phyloP scores from a whole-genome alignment of 2,888 invertebrate species.

The Oxystoma pomonae region DNA sequence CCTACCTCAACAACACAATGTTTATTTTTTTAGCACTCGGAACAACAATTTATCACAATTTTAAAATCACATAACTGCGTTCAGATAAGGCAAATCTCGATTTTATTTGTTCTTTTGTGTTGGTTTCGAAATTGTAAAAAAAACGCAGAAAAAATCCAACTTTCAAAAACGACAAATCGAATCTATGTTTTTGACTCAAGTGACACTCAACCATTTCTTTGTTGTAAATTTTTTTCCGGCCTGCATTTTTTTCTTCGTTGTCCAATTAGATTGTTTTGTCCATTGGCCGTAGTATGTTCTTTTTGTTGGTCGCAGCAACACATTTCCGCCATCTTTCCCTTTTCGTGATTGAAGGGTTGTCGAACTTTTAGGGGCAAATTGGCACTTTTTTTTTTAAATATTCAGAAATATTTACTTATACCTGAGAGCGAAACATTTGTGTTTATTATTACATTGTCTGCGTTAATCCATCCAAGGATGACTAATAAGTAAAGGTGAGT shows the following conservation, averaged over 20 bases:
- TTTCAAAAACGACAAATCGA: neutral
- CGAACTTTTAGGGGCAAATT: neutral
- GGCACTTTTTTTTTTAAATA: neutral
- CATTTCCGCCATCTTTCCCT: neutral
- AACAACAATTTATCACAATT: neutral
- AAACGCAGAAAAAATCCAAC: neutral
- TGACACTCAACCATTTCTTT: too few species aligned
- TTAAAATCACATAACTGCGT: neutral
- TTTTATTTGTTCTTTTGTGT: neutral
- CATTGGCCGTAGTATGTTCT: too few species aligned
- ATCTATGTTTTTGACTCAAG: neutral
- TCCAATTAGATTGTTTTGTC: too few species aligned
- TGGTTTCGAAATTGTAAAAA: neutral
- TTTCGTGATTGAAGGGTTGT: neutral
- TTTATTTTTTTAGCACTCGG: too few species aligned
- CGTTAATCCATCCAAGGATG: too few species aligned
- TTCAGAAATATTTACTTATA: too few species aligned
- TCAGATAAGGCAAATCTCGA: neutral
- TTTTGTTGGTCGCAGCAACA: neutral
- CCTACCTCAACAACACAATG: too few species aligned
- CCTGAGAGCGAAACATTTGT: too few species aligned
- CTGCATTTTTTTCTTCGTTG: too few species aligned
- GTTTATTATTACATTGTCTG: too few species aligned
- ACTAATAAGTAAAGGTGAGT: too few species aligned
- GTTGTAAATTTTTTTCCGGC: too few species aligned